A percentile compares a stretch with the other conserved stretches of the same genome.
These are phyloP conservation scores for Parnassius mnemosyne DNA, from an alignment of 2,888 invertebrate genomes.

Conservation along the genomic window DNA sequence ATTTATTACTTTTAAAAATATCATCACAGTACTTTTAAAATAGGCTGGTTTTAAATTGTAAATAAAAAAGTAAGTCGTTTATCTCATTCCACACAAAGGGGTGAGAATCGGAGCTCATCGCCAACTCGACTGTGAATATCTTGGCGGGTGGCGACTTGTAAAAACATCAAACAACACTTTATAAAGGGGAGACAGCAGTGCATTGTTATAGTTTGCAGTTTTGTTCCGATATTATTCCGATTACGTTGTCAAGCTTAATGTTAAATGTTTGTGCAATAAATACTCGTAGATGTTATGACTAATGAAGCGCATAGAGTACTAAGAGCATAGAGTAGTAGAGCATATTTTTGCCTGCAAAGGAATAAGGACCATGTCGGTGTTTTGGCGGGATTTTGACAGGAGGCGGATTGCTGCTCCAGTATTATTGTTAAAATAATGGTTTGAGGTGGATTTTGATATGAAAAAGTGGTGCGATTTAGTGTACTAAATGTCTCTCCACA, in stretches of 20 bases:
- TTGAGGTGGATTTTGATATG: too few relatives aligned
- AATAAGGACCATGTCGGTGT: too few relatives aligned
- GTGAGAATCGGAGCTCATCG: constrained; percentile 52
- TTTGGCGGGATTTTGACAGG: too few relatives aligned
- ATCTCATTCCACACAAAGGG: constrained; percentile 56
- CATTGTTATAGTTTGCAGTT: constrained; percentile 7
- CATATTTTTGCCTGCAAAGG: too few relatives aligned
- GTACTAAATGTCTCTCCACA: too few relatives aligned
- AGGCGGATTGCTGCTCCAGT: too few relatives aligned
- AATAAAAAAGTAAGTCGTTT: constrained; percentile 34
- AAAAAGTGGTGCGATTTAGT: too few relatives aligned
- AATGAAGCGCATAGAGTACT: too few relatives aligned
- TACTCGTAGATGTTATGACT: background rate
- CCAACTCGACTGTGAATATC: constrained; percentile 61
- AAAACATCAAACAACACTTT: constrained; percentile 50
- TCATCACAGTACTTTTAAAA: too few relatives aligned
- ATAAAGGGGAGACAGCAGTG: constrained; percentile 39
- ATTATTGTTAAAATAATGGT: too few relatives aligned
- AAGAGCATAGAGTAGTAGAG: too few relatives aligned
- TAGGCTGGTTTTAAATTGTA: background rate
- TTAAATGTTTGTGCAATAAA: background rate
- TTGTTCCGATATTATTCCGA: constrained; percentile 2
- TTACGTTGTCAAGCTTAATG: constrained; percentile 1
- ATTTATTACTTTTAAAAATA: too few relatives aligned
- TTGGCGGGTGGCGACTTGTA: constrained; percentile 31